Evolutionary conservation across 1,140 invertebrate species (phyloP).

Genomic region (Araneus ventricosus): DNA sequence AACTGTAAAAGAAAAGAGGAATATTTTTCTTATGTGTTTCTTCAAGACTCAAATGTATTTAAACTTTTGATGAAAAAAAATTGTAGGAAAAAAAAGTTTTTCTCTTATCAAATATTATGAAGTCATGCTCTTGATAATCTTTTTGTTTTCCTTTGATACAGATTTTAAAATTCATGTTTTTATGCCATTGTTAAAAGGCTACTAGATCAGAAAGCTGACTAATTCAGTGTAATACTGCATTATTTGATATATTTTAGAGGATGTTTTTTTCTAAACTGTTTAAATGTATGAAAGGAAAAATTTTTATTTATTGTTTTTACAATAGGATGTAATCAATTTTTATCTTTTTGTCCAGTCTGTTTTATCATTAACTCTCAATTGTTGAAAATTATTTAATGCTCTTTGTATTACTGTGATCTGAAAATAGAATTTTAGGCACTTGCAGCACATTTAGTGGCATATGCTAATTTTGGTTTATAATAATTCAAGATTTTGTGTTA

Average conservation of each 20-base stretch:
- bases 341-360: neutral
- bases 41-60: neutral
- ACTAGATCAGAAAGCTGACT: too few species aligned
- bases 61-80: neutral
- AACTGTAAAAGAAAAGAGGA: neutral
- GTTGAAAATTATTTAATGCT: neutral
- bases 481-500: too few species aligned
- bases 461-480: too few species aligned
- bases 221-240: neutral
- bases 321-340: neutral
- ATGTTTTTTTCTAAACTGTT: neutral
- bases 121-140: neutral
- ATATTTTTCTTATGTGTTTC: slow-evolving; percentile 32
- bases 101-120: neutral
- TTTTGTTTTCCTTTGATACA: neutral
- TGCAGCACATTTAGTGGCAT: too few species aligned
- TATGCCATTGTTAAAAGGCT: neutral
- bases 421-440: neutral
- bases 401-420: neutral
- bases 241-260: neutral
- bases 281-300: neutral
- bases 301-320: neutral
- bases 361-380: neutral
- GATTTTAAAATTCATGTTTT: slow-evolving; percentile 15
- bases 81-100: neutral